Evolutionary conservation across 2,888 invertebrate genomes (phyloP), one percentile per base, ranked within the genome.

Genomic region (Unio pictorum): DNA sequence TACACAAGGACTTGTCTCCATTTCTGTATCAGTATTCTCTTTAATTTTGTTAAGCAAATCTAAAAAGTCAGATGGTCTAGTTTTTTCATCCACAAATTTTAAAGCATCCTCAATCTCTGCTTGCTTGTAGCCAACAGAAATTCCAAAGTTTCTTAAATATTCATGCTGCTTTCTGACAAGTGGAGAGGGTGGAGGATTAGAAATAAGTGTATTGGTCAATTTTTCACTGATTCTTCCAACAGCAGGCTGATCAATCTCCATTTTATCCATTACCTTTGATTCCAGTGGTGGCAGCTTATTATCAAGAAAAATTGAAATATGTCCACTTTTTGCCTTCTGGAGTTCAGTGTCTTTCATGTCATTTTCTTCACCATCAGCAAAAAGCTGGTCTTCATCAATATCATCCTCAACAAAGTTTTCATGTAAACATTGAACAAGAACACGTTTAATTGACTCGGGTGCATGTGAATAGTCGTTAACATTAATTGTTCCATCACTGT

Each of bases 31-130:
- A 18, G n/a, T 23, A 15, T 30, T 63, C 55, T 67, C 34, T 58
- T 64, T 71, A 3, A 80, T 61, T 20, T 61, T 67, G 66, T 73
- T 76, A 23, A 84, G 67, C 58, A 82, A 67, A 18, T 74, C 73
- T 20, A 84, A 63, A 64, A 83, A 84, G 58, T 82, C 83, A 57
- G 80, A 74, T 28, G 82, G 82, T 45, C 78, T 74, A 26, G 82
- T 80, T 61, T 79, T 76, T n/a, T 79, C 78, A 66, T 78, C 72
- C 4, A 76, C 79, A 78, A 75, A 79, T 7, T 71, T 64, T 8
- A 85, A 69, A 61, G 81, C 84, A 66, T 75, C 74, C 8, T 76
- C 72, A 18, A 84, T 72, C 60, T 79, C 78, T 23, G 69, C 61
- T 28, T 71, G 68, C 18, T 71, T 55, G 70, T 80, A 84, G 23